These are phyloP conservation scores for Pagetopsis macropterus DNA, from an alignment of 2,797 vertebrate species.

Conservation along the genomic window DNA sequence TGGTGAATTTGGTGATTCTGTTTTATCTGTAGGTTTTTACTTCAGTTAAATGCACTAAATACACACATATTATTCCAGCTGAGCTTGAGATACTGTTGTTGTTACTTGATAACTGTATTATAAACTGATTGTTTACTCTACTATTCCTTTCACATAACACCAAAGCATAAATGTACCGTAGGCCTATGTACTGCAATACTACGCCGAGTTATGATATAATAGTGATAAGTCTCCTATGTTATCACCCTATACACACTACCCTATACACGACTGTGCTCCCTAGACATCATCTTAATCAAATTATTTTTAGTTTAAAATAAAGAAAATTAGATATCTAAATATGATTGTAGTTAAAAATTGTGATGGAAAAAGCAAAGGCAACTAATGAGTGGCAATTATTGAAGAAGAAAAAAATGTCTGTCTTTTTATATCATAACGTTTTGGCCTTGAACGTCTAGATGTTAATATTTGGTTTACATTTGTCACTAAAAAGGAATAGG, in stretches of 20 bases:
- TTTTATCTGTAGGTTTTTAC: neutral
- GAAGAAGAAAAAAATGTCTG: neutral
- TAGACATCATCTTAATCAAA: accelerated
- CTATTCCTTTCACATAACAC: neutral
- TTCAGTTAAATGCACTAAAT: neutral
- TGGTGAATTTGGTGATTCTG: neutral
- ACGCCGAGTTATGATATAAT: neutral
- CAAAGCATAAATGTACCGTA: neutral
- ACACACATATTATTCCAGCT: accelerated
- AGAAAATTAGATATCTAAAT: neutral
- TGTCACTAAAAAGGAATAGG: neutral
- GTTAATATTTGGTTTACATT: neutral
- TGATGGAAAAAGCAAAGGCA: neutral
- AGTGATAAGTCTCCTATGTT: too few species aligned
- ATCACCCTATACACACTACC: neutral
- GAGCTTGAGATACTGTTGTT: neutral
- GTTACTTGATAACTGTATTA: neutral
- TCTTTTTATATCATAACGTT: neutral
- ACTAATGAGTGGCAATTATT: neutral
- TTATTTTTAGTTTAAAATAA: neutral
- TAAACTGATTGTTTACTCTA: neutral
- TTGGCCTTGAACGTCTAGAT: neutral
- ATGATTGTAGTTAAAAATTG: too few species aligned
- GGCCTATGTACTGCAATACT: neutral
- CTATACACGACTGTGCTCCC: neutral